Base-by-base conservation (phyloP, 2,113 vertebrate species). In the Peucedramus taeniatus region DNA sequence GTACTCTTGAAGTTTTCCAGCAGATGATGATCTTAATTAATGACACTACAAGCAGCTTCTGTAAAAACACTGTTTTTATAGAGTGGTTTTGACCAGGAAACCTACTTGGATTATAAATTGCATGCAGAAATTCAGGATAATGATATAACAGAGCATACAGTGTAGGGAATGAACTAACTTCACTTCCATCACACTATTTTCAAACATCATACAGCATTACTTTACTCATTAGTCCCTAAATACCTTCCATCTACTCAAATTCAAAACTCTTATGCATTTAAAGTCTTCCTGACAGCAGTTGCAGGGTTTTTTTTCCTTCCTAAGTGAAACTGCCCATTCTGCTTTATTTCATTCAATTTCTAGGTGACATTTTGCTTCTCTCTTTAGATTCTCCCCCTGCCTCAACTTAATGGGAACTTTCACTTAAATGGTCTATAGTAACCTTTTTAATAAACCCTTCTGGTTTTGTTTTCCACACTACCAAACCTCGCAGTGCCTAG, bases 171-270 rank as follows among this genome's bases (percentile, higher is more conserved):
- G 22, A 81, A 86, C 4, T 49, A 14, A 60, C 82, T 89, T 86
- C 7, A 17, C 33, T 88, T 88, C 51, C 77, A 78, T 49, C 40
- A 82, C 28, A 11, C 22, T 75, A 5, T 57, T 82, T 79, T 86
- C 86, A 93, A 93, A 89, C 44, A 93, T 69, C 60, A 75, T 40
- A 51, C 11, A 90, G 68, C 40, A 86, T 94, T 95, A 90, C 40
- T 94, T 94, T 51, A 82, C 57, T 86, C 87, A 83, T 94, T 93
- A 92, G 68, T 53, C 53, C 18, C 51, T 71, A 89, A 83, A 78
- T 78, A 89, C 21, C 35, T 86, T 93, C 56, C 47, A 60, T 87
- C 76, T 90, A 83, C 68, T 68, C 72, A 81, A 93, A 97, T 71
- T 77, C 76, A 64, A 68, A 83, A 77, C 19, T 56, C 47, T 49